Evolutionary conservation across 2,888 invertebrate genomes (phyloP), one percentile per base, ranked within the genome.

Genomic region (Cheilosia grossa): DNA sequence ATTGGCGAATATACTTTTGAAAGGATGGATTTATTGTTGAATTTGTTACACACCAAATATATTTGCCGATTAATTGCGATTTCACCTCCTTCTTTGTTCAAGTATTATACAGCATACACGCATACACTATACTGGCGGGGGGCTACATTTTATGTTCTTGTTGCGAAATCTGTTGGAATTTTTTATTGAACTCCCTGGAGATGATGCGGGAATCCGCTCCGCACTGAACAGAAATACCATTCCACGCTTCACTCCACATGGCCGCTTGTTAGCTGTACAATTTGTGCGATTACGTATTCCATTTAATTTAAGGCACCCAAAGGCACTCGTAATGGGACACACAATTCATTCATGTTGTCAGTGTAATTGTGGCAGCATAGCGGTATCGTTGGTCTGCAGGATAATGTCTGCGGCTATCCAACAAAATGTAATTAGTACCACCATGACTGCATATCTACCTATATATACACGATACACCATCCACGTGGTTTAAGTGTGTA

Each of bases 21-120:
- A 80, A 70, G 83, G 61, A 66, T 80, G 74, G 54, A 83, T 83
- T 83, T 80, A 83, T 83, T 83, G 83, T 83, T 70, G 69, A 79
- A 69, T 79, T 83, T 79, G 82, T 79, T 70, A 66, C 74, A 80
- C 70, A 59, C 80, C 47, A 80, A 74, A 80, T 83, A 83, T 83
- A 83, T 83, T 83, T 83, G 70, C 79, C 80, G 80, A 83, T 83
- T 83, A 83, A 83, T 83, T 83, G 80, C 80, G 59, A 83, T 74
- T 83, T 66, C 66, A 83, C 64, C 74, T 83, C 59, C 33, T 70
- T 80, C 53, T 74, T 80, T 74, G 69, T 30, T 59, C 24, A 5
- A 7, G 27, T 27, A 30, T 6, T 27, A 21, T 21, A 21, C n/a
- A n/a, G n/a, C n/a, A n/a, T 21, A 21, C 21, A 9, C 15, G 24